Evolutionary conservation across 1,140 invertebrate species (phyloP).

Genomic region (Anadara kagoshimensis): DNA sequence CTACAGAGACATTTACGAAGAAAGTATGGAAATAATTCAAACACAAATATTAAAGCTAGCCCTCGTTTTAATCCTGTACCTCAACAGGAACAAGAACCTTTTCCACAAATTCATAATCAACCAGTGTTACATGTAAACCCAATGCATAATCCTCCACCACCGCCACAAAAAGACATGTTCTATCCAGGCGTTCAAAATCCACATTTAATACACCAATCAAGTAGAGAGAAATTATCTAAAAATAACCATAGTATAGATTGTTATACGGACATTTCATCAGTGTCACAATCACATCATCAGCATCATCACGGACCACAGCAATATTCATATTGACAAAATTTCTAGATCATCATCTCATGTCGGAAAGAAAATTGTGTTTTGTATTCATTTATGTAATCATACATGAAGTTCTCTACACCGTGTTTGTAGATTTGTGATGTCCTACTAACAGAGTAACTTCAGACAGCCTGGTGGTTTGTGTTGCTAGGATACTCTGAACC

Average conservation of each 20-base stretch:
- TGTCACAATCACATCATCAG: slow-evolving; percentile 59
- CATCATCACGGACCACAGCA: slow-evolving; percentile 45
- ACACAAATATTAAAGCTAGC: slow-evolving; percentile 40
- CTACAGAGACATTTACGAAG: slow-evolving; percentile 42
- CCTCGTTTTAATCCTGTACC: slow-evolving; percentile 62
- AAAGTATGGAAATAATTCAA: slow-evolving; percentile 40
- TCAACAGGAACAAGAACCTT: slow-evolving; percentile 59
- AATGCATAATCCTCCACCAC: slow-evolving; percentile 31
- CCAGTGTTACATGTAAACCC: slow-evolving; percentile 45
- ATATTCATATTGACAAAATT: slow-evolving; percentile 24
- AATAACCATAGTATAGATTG: slow-evolving; percentile 62
- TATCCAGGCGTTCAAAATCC: slow-evolving; percentile 36
- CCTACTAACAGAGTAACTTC: no score
- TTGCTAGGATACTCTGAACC: no score
- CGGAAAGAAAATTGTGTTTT: no score
- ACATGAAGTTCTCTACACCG: no score
- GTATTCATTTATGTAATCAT: no score
- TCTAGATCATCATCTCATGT: no score
- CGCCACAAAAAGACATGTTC: slow-evolving; percentile 1
- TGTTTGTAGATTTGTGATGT: no score
- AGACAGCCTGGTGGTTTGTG: no score
- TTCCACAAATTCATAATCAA: slow-evolving; percentile 32
- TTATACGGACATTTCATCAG: slow-evolving; percentile 68
- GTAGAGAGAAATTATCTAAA: slow-evolving; percentile 44
- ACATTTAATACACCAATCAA: slow-evolving; percentile 46